Percentiles rank a stretch among this genome's conserved stretches.
Conservation (phyloP, 2,888 invertebrate genomes). For the Drosophila barbarae region DNA sequence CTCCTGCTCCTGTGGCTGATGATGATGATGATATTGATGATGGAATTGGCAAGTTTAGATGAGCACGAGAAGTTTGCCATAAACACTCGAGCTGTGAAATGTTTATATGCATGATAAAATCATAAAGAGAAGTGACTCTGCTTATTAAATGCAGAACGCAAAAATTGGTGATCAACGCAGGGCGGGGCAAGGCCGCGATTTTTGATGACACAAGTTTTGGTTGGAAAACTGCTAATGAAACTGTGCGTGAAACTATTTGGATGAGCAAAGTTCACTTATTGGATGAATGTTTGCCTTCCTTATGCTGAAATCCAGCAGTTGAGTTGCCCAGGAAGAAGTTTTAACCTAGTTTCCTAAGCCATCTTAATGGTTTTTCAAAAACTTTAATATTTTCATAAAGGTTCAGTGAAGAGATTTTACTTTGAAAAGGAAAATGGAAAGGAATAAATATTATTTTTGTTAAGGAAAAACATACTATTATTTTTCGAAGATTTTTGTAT, state of each 20-base stretch:
- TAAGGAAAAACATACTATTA: neutral
- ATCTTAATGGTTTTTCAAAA: slow-evolving; percentile 5
- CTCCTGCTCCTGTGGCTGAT: slow-evolving; percentile 16
- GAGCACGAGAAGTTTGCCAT: slow-evolving; percentile 40
- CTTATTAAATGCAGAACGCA: slow-evolving; percentile 57
- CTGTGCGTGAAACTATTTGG: slow-evolving; percentile 29
- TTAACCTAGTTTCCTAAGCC: slow-evolving; percentile 5
- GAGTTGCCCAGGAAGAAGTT: neutral
- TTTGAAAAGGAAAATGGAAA: neutral
- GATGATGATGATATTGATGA: slow-evolving; percentile 63
- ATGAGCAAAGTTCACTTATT: slow-evolving; percentile 31
- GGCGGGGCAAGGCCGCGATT: slow-evolving; percentile 15
- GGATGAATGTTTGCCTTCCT: slow-evolving; percentile 3
- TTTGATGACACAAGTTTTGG: slow-evolving; percentile 39
- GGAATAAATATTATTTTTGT: neutral
- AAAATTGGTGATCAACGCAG: slow-evolving; percentile 23
- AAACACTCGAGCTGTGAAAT: slow-evolving; percentile 65
- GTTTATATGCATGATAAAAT: slow-evolving; percentile 49
- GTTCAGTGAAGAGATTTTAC: neutral
- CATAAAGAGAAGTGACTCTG: slow-evolving; percentile 41
- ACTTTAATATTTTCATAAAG: neutral
- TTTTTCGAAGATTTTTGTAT: neutral
- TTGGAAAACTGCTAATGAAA: slow-evolving; percentile 24
- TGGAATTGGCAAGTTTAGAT: slow-evolving; percentile 57
- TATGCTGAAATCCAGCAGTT: slow-evolving; percentile 4